Conservation (phyloP, 2,113 vertebrate genomes). For the Hemiprocne comata region DNA sequence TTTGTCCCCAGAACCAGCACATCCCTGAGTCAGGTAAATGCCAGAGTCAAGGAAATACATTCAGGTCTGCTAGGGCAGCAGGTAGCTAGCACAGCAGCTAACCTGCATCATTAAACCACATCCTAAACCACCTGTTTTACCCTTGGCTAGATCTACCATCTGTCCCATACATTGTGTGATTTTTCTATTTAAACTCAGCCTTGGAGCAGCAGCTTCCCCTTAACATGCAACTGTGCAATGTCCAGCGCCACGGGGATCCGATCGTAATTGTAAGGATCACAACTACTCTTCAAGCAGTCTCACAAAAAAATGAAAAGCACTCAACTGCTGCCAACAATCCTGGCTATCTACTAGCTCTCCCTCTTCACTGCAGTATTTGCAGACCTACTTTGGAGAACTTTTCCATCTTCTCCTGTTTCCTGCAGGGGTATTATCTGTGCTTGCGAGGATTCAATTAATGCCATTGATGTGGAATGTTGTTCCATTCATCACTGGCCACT, state of each 20-base stretch:
- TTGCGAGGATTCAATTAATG: conserved; percentile 64
- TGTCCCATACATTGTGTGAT: background rate
- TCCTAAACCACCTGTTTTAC: background rate
- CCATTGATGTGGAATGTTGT: conserved; percentile 50
- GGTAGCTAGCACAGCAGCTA: background rate
- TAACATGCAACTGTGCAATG: background rate
- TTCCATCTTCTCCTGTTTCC: conserved; percentile 57
- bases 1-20: background rate
- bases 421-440: conserved; percentile 60
- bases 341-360: background rate
- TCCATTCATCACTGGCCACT: conserved; percentile 58
- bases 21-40: background rate
- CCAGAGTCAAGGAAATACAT: background rate
- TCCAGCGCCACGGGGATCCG: rapidly evolving
- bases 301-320: background rate
- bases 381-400: conserved; percentile 56
- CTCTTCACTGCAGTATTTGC: conserved; percentile 4
- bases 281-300: background rate
- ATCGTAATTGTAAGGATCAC: background rate
- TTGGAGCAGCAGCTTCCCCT: background rate
- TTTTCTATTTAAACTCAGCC: background rate
- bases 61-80: background rate
- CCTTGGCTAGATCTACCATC: background rate
- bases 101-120: background rate
- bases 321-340: background rate